A percentile compares a stretch with the other conserved stretches of the same genome.
phyloP scores from a whole-genome alignment of 2,113 vertebrate species.

The Thinocorus orbignyianus region DNA sequence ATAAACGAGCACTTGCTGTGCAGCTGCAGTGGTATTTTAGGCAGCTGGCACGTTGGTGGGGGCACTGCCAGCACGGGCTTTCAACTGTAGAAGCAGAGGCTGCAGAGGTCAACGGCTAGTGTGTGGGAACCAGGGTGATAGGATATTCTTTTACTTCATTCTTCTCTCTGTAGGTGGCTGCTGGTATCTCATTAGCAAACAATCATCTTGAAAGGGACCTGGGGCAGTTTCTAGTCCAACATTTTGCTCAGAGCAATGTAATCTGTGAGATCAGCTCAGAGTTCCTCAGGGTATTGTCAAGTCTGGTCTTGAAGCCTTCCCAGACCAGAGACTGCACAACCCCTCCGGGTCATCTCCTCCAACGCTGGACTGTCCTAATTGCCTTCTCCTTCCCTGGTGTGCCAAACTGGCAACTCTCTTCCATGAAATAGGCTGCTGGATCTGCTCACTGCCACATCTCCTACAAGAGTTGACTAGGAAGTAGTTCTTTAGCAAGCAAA shows the following conservation, averaged over 20 bases:
- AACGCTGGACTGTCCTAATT: rapidly evolving
- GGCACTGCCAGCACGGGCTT: background rate
- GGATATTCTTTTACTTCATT: background rate
- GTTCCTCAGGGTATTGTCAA: background rate
- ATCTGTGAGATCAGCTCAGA: background rate
- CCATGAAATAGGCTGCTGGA: background rate
- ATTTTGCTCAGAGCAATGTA: background rate
- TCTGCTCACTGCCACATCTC: background rate
- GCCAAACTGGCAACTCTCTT: background rate
- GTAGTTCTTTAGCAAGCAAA: background rate
- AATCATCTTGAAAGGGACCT: background rate
- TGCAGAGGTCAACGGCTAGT: background rate
- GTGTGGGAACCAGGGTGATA: background rate
- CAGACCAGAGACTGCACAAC: background rate
- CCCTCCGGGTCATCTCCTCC: background rate
- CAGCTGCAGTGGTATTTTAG: background rate
- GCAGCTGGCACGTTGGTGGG: background rate
- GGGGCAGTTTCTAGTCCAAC: background rate
- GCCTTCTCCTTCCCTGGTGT: background rate
- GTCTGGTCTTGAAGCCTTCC: background rate
- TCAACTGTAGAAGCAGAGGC: background rate
- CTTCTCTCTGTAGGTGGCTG: background rate
- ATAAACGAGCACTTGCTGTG: background rate
- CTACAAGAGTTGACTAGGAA: background rate
- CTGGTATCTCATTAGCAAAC: background rate